Conservation (phyloP, 1,140 invertebrate genomes). For the Wiebesia pumilae region DNA sequence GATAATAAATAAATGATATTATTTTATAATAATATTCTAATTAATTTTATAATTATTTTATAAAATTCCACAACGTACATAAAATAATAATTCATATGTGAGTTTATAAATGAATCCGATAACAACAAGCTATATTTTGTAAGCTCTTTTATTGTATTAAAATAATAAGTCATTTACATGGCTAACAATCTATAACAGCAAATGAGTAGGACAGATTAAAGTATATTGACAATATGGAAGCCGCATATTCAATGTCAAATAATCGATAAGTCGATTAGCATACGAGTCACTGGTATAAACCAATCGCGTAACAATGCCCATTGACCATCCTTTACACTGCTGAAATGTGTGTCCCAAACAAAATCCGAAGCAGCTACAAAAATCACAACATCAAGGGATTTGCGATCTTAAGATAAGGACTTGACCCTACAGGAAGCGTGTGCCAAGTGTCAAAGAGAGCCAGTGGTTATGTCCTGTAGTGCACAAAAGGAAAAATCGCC, state of each 20-base stretch:
- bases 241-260: neutral
- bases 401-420: neutral
- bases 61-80: no score
- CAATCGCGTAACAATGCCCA: conserved; percentile 14
- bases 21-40: no score
- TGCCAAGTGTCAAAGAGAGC: neutral
- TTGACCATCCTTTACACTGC: conserved; percentile 6
- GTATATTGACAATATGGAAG: neutral
- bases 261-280: conserved; percentile 1
- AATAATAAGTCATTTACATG: neutral
- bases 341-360: neutral
- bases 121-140: neutral
- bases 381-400: neutral
- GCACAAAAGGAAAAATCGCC: conserved; percentile 1
- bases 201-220: neutral
- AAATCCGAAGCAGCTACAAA: neutral
- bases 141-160: neutral
- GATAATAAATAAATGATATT: neutral
- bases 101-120: neutral
- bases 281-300: neutral
- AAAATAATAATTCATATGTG: neutral
- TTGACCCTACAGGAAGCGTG: neutral
- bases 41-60: no score
- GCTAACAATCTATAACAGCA: neutral
- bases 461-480: no score